Evolutionary conservation across 2,797 vertebrate species (phyloP).

Genomic region (Chrysocyon brachyurus): DNA sequence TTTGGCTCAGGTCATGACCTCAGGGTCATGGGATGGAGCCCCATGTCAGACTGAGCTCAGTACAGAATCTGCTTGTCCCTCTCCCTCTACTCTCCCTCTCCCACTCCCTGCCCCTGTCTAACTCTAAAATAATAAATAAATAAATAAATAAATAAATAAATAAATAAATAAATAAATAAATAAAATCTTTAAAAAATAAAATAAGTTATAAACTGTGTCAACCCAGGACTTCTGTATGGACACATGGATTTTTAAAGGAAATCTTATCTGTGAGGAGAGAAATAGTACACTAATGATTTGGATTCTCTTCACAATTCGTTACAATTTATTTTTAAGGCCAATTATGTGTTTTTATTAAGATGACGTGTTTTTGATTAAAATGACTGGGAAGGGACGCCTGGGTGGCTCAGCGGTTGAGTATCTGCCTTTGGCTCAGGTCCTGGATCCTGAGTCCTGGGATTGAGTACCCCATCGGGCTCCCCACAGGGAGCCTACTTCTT

Average conservation of each 20-base stretch:
- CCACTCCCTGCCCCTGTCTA: no score
- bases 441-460: no score
- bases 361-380: conserved; percentile 40
- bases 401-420: no score
- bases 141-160: background rate
- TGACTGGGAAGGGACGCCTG: background rate
- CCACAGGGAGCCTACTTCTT: no score
- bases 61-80: background rate
- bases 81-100: background rate
- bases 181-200: background rate
- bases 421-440: no score
- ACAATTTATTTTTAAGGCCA: conserved; percentile 16
- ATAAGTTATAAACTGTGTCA: background rate
- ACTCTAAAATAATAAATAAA: background rate
- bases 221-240: background rate
- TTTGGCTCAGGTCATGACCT: background rate
- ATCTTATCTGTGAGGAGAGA: background rate
- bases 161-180: background rate
- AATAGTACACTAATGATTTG: background rate
- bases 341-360: conserved; percentile 15
- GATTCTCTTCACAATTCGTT: background rate
- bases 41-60: background rate
- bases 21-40: background rate
- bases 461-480: no score
- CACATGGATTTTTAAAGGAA: background rate